Conservation (phyloP, 1,140 invertebrate genomes). For the Megalonaias nervosa region DNA sequence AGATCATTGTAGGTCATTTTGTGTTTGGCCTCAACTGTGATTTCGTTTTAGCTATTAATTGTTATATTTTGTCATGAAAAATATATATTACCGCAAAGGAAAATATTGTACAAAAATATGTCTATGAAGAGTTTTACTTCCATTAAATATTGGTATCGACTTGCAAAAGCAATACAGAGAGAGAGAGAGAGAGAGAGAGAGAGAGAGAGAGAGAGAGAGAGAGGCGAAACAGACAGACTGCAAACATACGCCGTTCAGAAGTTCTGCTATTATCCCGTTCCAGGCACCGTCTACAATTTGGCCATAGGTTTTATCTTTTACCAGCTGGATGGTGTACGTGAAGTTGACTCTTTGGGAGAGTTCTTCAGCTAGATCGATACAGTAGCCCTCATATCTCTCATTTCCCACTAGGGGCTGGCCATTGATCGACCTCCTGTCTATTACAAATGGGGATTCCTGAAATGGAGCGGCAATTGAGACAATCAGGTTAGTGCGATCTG, state of each 20-base stretch:
- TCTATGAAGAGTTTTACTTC: too few relatives aligned
- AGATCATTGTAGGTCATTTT: too few relatives aligned
- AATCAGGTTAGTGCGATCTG: too few relatives aligned
- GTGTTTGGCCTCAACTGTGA: too few relatives aligned
- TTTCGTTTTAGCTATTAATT: too few relatives aligned
- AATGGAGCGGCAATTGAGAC: not conserved
- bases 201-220: too few relatives aligned
- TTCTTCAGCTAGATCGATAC: slow-evolving; percentile 60
- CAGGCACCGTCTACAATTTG: slow-evolving; percentile 81
- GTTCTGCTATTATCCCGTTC: slow-evolving; percentile 98
- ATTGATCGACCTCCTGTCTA: slow-evolving; percentile 21
- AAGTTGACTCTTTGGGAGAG: slow-evolving; percentile 74
- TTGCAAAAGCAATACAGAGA: too few relatives aligned
- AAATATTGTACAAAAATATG: too few relatives aligned
- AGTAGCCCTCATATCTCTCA: slow-evolving; percentile 80
- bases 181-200: not conserved
- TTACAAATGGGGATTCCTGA: slow-evolving; percentile 57
- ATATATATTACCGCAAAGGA: too few relatives aligned
- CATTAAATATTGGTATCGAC: too few relatives aligned
- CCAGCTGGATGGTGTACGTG: slow-evolving; percentile 90
- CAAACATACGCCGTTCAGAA: slow-evolving; percentile 86
- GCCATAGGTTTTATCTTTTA: slow-evolving; percentile 95
- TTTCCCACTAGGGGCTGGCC: slow-evolving; percentile 34
- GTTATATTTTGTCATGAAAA: too few relatives aligned
- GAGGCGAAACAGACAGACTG: not conserved